A percentile compares a stretch with the other conserved stretches of the same genome.
These are phyloP conservation scores for Petromus typicus DNA, from an alignment of 2,113 vertebrate genomes.

Conservation along the genomic window DNA sequence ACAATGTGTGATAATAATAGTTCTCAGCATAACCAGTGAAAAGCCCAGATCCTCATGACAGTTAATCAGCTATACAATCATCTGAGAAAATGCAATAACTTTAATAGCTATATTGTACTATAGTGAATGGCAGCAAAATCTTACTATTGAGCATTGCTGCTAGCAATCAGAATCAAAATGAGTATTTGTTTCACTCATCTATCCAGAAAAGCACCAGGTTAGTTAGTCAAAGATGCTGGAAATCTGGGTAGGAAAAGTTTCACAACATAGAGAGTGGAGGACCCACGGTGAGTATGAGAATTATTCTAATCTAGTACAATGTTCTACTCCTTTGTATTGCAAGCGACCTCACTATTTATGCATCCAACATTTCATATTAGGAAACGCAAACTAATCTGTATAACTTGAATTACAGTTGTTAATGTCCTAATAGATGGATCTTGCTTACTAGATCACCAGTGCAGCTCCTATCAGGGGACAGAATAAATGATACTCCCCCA, in stretches of 20 bases:
- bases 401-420: conserved; percentile 6
- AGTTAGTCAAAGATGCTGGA: background rate
- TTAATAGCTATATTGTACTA: background rate
- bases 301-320: background rate
- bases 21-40: conserved; percentile 19
- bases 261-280: background rate
- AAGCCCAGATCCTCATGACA: background rate
- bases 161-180: background rate
- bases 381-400: background rate
- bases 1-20: conserved; percentile 8
- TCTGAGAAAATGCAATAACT: background rate
- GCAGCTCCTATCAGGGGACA: background rate
- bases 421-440: background rate
- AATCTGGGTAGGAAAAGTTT: background rate
- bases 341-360: background rate
- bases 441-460: background rate
- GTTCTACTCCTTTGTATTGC: background rate
- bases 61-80: background rate
- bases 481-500: background rate
- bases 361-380: background rate
- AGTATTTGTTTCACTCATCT: background rate
- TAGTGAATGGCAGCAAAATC: background rate
- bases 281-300: background rate
- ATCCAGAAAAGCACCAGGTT: background rate
- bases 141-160: background rate